Conservation (phyloP, 2,113 vertebrate species). For the Ochotona curzoniae region DNA sequence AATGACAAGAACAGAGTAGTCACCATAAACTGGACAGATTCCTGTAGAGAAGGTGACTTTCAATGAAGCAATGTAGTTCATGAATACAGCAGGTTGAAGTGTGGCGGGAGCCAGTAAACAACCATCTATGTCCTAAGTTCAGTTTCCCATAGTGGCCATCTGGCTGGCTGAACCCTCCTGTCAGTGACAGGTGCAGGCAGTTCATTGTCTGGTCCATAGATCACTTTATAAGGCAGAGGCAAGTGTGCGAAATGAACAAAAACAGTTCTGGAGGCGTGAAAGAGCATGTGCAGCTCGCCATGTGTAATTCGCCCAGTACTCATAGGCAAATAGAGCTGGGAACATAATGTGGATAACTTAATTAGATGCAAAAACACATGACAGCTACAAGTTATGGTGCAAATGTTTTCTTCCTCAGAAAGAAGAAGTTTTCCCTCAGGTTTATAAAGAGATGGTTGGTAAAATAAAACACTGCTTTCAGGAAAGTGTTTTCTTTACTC, state of each 20-base stretch:
- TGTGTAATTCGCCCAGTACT: not conserved
- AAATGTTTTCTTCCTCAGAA: not conserved
- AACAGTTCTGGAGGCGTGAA: not conserved
- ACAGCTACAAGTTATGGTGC: not conserved
- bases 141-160: too few species aligned
- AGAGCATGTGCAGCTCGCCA: not conserved
- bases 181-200: not conserved
- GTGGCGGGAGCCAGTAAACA: not conserved
- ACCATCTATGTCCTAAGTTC: not conserved
- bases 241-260: not conserved
- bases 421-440: constrained; percentile 23
- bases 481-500: not conserved
- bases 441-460: not conserved
- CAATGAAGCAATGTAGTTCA: not conserved
- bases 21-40: not conserved
- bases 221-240: not conserved
- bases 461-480: constrained; percentile 29
- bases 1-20: not conserved
- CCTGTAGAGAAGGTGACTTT: not conserved
- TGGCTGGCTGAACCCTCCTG: not conserved
- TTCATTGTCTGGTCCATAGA: not conserved
- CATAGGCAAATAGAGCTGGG: not conserved
- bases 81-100: not conserved
- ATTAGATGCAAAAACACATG: not conserved
- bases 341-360: not conserved